These are phyloP conservation scores for Thecocarcelia acutangulata DNA, from an alignment of 2,888 invertebrate genomes.

Conservation along the genomic window DNA sequence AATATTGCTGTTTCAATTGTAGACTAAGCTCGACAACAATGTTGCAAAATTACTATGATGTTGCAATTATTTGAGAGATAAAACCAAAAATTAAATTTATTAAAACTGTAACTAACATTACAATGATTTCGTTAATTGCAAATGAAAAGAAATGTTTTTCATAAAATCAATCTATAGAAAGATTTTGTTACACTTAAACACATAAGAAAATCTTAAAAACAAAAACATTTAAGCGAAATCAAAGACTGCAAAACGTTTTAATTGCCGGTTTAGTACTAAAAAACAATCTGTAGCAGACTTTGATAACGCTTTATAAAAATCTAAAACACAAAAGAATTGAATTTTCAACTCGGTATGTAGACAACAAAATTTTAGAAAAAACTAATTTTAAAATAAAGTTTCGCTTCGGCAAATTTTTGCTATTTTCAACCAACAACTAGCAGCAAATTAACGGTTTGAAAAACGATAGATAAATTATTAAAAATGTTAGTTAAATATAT, in stretches of 20 bases:
- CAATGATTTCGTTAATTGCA: constrained; percentile 33
- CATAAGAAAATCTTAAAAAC: neutral
- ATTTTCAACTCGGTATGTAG: too few species aligned
- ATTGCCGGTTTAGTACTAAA: neutral
- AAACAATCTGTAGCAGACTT: neutral
- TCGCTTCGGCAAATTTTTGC: too few species aligned
- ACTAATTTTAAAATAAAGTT: too few species aligned
- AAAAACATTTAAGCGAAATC: neutral
- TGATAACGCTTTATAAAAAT: neutral
- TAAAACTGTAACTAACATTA: neutral
- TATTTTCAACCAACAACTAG: too few species aligned
- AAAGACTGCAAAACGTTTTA: neutral
- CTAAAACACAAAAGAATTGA: too few species aligned
- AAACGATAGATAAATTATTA: too few species aligned
- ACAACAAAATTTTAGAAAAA: too few species aligned
- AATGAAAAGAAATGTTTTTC: constrained; percentile 13
- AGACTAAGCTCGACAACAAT: constrained; percentile 25
- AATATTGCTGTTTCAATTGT: constrained; percentile 5
- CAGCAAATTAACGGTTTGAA: too few species aligned
- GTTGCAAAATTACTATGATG: constrained; percentile 51
- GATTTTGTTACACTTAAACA: constrained; percentile 10
- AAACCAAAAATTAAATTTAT: constrained; percentile 19
- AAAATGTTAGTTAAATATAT: too few species aligned
- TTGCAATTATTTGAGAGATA: constrained; percentile 38
- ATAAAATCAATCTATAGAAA: neutral